Evolutionary conservation across 2,113 vertebrate genomes (phyloP).

Genomic region (Perca flavescens): DNA sequence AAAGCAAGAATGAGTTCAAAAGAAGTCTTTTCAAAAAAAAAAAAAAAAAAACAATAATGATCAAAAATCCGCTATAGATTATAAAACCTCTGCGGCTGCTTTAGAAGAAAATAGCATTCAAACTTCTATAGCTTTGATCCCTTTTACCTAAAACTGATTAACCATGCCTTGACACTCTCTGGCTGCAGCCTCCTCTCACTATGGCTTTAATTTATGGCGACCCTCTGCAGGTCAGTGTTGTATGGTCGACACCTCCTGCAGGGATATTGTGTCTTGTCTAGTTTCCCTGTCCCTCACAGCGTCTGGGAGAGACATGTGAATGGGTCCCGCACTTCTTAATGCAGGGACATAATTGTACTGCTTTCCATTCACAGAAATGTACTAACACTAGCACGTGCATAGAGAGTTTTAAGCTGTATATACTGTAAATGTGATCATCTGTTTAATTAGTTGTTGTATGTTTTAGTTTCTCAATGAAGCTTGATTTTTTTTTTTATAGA

Average conservation of each 20-base stretch:
- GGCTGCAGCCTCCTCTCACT: conserved; percentile 53
- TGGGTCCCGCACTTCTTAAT: conserved; percentile 29
- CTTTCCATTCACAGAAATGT: conserved; percentile 27
- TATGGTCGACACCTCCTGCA: conserved; percentile 67
- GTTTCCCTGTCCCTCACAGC: conserved; percentile 47
- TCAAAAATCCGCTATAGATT: conserved; percentile 63
- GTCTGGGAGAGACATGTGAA: conserved; percentile 64
- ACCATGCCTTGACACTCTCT: conserved; percentile 53
- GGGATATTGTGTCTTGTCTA: conserved; percentile 68
- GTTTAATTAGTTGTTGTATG: conserved; percentile 16
- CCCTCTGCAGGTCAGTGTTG: conserved; percentile 65
- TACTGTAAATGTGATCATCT: conserved; percentile 34
- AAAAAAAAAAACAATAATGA: conserved; percentile 38
- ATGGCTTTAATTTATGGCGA: conserved; percentile 72
- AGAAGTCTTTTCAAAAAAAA: conserved; percentile 28
- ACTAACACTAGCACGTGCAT: conserved; percentile 19
- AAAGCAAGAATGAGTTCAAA: conserved; percentile 51
- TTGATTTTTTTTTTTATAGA: conserved; percentile 44
- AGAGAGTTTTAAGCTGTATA: conserved; percentile 19
- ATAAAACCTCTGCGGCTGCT: conserved; percentile 58
- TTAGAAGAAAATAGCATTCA: conserved; percentile 41
- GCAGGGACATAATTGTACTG: conserved; percentile 23
- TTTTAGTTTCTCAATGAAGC: conserved; percentile 45
- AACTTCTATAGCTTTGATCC: conserved; percentile 59
- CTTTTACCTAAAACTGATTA: conserved; percentile 69